Evolutionary conservation across 1,140 invertebrate genomes (phyloP), one percentile per base, ranked within the genome.

Genomic region (Homalodisca vitripennis): DNA sequence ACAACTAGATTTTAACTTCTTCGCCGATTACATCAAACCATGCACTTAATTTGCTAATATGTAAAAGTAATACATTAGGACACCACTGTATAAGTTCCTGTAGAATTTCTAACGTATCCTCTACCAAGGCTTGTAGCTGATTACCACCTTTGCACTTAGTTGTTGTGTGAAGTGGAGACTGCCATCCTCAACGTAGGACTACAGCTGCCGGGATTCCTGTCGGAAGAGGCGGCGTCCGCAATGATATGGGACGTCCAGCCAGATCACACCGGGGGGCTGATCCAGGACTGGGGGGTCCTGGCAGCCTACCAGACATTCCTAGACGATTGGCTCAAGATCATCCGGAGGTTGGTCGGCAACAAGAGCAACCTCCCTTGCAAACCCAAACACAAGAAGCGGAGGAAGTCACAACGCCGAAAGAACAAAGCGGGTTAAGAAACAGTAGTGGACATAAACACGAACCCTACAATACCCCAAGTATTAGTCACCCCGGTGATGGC

Each of bases 161-260:
- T 82, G 63, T 70, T 82, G 20, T 82, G 81, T 73, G 82, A 83
- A 68, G 81, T 83, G n/a, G 81, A 82, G 46, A 79, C 78, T 0
- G 78, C 78, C 0, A 79, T 82, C 29, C 29, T 75, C 22, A 77
- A 78, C 68, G 47, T 81, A 3, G 78, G 77, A 1, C 57, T 78
- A 1, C 66, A 77, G 32, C 26, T 78, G 20, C 75, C 79, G 0
- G 1, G 66, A 62, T 1, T 55, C 10, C 30, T 64, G 20, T 17
- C 17, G 0, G 55, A 31, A 10, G 62, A 68, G 3, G 75, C 78
- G 20, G 74, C 76, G 3, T 27, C 73, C 1, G 27, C 69, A 2
- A 72, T 79, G 1, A 74, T 79, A 0, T 78, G 77, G 24, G 76
- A 78, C n/a, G 77, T 27, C 6, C 63, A 75, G 55, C 67, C 75